Base-by-base conservation (phyloP, 2,888 invertebrate genomes). In the Andrena praecox region DNA sequence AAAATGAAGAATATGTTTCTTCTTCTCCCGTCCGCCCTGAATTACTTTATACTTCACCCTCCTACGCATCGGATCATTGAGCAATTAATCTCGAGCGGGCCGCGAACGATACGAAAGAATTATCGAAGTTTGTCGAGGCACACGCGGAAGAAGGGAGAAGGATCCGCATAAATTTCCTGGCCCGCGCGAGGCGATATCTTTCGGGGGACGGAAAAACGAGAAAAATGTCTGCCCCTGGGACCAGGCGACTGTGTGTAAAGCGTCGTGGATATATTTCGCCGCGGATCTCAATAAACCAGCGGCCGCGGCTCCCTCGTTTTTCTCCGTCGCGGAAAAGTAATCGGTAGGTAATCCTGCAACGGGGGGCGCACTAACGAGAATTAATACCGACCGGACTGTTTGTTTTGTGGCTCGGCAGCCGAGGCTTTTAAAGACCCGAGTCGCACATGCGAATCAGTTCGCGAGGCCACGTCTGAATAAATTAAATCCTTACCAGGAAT, bases 401-500 rank as follows among this genome's bases (percentile, higher is more conserved):
- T 83, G 85, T 83, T 85, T 87, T 85, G 75, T 60, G 80, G 70
- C 75, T 69, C 82, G 76, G 42, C 63, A 50, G 31, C 60, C 76
- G 67, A 24, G 75, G 85, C 78, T 78, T 87, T 87, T 87, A 87
- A 87, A 87, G 77, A 84, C 75, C 84, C 69, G 79, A 75, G 80
- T 85, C 73, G 80, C 80, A 76, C 84, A 85, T 78, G 84, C 59
- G 85, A 84, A 84, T 87, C 85, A 67, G 77, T 82, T 78, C 82
- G 77, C 84, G 82, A 77, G 63, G 68, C 68, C 79, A 86, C 86
- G 87, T 86, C 80, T 86, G 91, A 91, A 92, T 92, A 92, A 92
- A 91, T 92, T 91, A 91, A 92, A 91, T 91, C 88, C 90, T 89
- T 91, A 92, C 91, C 91, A 87, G 86, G 91, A 92, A 92, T 91